Evolutionary conservation across 2,797 vertebrate genomes (phyloP).

Genomic region (Cheirogaleus major): DNA sequence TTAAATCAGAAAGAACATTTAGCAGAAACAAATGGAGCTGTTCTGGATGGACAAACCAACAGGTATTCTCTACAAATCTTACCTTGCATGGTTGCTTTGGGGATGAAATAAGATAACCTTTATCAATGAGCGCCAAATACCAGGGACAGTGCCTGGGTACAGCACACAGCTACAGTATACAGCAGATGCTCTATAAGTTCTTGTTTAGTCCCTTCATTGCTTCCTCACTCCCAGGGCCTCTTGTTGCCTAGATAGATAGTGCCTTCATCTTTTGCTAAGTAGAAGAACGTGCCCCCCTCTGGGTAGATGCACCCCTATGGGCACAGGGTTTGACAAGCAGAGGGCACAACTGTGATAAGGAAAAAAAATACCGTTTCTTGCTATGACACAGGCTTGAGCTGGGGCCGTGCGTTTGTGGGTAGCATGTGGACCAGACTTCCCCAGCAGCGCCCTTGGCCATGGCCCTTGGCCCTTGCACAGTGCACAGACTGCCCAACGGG

Average conservation of each 20-base stretch:
- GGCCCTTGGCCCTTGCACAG: neutral
- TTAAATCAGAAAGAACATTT: neutral
- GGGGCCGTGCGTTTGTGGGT: neutral
- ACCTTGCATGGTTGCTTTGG: neutral
- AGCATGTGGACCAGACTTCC: neutral
- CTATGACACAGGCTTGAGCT: neutral
- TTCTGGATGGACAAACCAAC: neutral
- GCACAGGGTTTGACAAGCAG: neutral
- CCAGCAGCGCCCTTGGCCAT: rapidly evolving
- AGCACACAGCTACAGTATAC: neutral
- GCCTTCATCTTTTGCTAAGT: neutral
- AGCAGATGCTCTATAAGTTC: neutral
- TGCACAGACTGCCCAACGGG: neutral
- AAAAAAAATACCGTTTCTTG: neutral
- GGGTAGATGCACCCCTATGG: neutral
- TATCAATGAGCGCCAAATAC: neutral
- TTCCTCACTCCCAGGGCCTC: neutral
- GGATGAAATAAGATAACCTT: neutral
- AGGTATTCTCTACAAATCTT: neutral
- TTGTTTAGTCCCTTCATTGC: neutral
- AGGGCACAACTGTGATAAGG: neutral
- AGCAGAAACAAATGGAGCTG: neutral
- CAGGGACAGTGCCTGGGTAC: neutral
- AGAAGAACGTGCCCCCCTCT: neutral
- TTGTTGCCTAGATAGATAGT: neutral